Conservation (phyloP, 1,140 invertebrate species). For the Tenebrio molitor region DNA sequence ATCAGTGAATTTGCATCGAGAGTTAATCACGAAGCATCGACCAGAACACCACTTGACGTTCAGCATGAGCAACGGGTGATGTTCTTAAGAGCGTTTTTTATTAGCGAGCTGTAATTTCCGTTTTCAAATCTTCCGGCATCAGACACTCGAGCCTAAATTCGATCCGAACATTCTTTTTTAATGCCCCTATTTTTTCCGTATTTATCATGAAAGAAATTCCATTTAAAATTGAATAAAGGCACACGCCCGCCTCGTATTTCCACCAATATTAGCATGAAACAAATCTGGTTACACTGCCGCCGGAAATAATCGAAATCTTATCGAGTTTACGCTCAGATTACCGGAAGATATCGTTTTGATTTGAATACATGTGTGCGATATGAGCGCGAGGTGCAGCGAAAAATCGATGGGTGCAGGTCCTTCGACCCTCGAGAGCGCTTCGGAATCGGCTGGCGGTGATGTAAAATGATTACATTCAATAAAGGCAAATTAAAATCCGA, state of each 20-base stretch:
- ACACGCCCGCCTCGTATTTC: slow-evolving; percentile 43
- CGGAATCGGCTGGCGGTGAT: slow-evolving; percentile 7
- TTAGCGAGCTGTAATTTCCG: slow-evolving; percentile 37
- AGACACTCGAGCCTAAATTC: slow-evolving; percentile 21
- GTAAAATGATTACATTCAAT: slow-evolving; percentile 38
- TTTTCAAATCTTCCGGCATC: slow-evolving; percentile 22
- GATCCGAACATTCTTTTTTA: slow-evolving; percentile 11
- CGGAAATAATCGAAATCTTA: slow-evolving; percentile 55
- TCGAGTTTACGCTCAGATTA: slow-evolving; percentile 53
- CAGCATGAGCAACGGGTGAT: neutral
- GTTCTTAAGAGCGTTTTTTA: slow-evolving; percentile 25
- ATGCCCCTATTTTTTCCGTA: slow-evolving; percentile 19
- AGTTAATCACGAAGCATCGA: neutral
- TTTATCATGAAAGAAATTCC: slow-evolving; percentile 33
- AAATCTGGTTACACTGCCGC: slow-evolving; percentile 45
- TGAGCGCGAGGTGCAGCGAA: neutral
- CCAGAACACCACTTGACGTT: slow-evolving; percentile 22
- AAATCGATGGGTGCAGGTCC: slow-evolving; percentile 3
- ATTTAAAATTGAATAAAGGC: slow-evolving; percentile 31
- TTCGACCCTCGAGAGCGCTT: too few species aligned
- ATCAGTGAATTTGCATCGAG: slow-evolving; percentile 8
- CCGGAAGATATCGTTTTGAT: slow-evolving; percentile 55
- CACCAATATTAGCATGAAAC: slow-evolving; percentile 49
- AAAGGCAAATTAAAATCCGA: slow-evolving; percentile 30
- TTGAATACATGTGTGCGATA: slow-evolving; percentile 52